Evolutionary conservation across 2,797 vertebrate species (phyloP).

Genomic region (Alfaro cultratus): DNA sequence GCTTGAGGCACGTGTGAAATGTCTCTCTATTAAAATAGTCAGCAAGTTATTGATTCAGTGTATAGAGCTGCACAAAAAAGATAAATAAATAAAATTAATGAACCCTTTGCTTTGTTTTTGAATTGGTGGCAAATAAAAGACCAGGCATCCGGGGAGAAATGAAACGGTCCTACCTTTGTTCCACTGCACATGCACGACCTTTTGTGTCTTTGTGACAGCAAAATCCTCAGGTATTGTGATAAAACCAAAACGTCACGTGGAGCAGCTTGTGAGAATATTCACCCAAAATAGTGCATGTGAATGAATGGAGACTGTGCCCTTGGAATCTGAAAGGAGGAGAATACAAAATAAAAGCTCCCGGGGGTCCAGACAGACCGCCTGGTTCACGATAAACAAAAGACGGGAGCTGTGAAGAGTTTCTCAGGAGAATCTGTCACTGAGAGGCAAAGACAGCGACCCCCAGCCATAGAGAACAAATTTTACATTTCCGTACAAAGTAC

Average conservation of each 20-base stretch:
- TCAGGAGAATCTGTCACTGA: conserved; percentile 23
- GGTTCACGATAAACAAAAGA: conserved; percentile 33
- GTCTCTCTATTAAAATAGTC: conserved; percentile 15
- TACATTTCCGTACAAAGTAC: neutral
- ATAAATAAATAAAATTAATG: neutral
- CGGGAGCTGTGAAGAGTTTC: conserved; percentile 22
- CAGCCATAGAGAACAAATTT: conserved; percentile 4
- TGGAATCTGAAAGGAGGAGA: conserved; percentile 28
- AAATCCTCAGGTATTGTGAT: conserved; percentile 25
- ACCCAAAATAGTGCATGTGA: conserved; percentile 10
- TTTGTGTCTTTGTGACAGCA: conserved; percentile 11
- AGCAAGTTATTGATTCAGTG: conserved; percentile 7
- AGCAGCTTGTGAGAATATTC: conserved; percentile 10
- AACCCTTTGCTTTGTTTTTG: neutral
- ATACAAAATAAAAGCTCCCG: conserved; percentile 10
- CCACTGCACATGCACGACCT: neutral
- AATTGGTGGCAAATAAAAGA: conserved; percentile 3
- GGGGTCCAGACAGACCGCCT: neutral
- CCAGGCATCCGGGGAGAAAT: neutral
- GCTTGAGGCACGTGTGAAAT: neutral
- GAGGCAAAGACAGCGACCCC: conserved; percentile 5
- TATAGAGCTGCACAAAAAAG: neutral
- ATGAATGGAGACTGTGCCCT: conserved; percentile 19
- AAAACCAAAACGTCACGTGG: conserved; percentile 5
- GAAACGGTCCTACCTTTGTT: neutral